Percentiles rank a stretch among this genome's conserved stretches.
Conservation (phyloP, 1,140 invertebrate species). For the Mercenaria mercenaria region DNA sequence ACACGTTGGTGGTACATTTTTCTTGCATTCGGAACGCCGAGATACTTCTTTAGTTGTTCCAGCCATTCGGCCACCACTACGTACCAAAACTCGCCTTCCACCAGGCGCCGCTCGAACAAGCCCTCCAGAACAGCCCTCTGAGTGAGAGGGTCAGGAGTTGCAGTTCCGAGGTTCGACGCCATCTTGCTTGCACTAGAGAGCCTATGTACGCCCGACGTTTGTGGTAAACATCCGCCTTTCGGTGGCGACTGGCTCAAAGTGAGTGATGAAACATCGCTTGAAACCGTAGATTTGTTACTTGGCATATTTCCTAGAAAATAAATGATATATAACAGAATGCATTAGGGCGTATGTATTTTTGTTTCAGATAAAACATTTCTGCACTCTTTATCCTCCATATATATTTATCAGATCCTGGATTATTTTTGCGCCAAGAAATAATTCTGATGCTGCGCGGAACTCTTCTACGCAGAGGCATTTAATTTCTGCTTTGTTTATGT, state of each 20-base stretch:
- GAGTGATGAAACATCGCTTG: constrained; percentile 17
- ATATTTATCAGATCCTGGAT: not conserved
- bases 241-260: constrained; percentile 37
- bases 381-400: not conserved
- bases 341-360: not conserved
- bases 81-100: constrained; percentile 84
- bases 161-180: constrained; percentile 57
- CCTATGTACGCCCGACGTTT: constrained; percentile 47
- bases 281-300: constrained; percentile 22
- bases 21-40: constrained; percentile 78
- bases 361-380: not conserved
- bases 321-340: not conserved
- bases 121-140: constrained; percentile 80
- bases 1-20: constrained; percentile 80
- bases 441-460: not conserved
- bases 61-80: constrained; percentile 83
- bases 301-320: constrained; percentile 52
- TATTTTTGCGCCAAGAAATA: not conserved
- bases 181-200: constrained; percentile 55
- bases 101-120: constrained; percentile 77
- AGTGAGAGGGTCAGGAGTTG: constrained; percentile 78
- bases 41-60: constrained; percentile 82
- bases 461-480: not conserved
- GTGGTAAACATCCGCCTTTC: constrained; percentile 11
- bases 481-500: constrained; percentile 23